Base-by-base conservation (phyloP, 2,797 vertebrate species). In the Sebastes iracundus region DNA sequence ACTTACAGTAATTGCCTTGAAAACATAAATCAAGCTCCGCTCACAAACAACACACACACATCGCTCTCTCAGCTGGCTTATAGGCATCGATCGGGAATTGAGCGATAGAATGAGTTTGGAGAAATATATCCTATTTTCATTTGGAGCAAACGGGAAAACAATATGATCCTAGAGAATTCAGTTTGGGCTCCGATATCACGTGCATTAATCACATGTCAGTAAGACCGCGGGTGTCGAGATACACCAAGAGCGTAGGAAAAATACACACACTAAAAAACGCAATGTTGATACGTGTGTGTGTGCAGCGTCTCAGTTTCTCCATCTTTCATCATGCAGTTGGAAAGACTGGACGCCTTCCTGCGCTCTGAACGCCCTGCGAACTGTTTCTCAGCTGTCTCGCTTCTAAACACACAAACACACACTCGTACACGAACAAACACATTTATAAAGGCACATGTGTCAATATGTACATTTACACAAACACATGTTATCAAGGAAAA, bases 251-350 rank as follows among this genome's bases (percentile, higher is more conserved):
- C 55, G 73, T 5, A 49, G 5, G 30, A 18, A 67, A 55, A 55
- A 52, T 32, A 46, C 53, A 46, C 83, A 74, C 69, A 67, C 53
- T 35, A 38, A 46, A 18, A 46, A 30, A 33, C 5, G 20, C 18
- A 52, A 52, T 25, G 64, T 63, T 61, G 35, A 46, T 73, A 13
- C 7, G 10, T 63, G 74, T 38, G 52, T 30, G 12, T 32, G 71
- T 33, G 42, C 30, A 68, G 53, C 49, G 38, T 81, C 74, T 77
- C 49, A 65, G 85, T 94, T 93, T 90, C 94, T 93, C 69, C 5
- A 55, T 89, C 89, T 94, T 94, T 94, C 94, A 92, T 94, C 94
- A 94, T 92, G 80, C 88, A 72, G 72, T 82, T 68, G 79, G 72
- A 77, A 85, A 82, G 88, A 91, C 81, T 91, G 90, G 88, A 93